Evolutionary conservation across 2,797 vertebrate species (phyloP).

Genomic region (Helicolenus hilgendorfi): DNA sequence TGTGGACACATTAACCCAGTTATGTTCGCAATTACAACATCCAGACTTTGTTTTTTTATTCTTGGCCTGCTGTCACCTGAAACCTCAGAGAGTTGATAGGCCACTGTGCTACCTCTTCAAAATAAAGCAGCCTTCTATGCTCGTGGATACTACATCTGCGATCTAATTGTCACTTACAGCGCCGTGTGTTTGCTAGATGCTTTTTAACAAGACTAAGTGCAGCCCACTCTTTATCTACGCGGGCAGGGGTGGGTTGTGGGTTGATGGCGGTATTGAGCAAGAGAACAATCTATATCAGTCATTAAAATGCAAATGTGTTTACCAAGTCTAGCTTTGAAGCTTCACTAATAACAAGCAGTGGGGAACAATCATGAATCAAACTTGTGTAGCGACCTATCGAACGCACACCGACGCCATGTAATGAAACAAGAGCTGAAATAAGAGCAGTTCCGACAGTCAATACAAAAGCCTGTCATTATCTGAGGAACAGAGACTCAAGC

Average conservation of each 20-base stretch:
- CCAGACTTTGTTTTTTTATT: constrained; percentile 48
- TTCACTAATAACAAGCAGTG: constrained; percentile 82
- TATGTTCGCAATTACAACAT: constrained; percentile 75
- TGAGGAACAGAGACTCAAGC: constrained; percentile 67
- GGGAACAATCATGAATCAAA: constrained; percentile 84
- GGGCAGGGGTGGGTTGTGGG: constrained; percentile 35
- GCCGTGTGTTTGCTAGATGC: constrained; percentile 1
- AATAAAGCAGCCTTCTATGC: constrained; percentile 28
- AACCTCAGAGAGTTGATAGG: constrained; percentile 32
- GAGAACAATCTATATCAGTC: constrained; percentile 84
- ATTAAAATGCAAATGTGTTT: constrained; percentile 89
- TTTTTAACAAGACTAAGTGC: constrained; percentile 48
- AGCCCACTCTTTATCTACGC: constrained; percentile 46
- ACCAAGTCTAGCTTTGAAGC: constrained; percentile 81
- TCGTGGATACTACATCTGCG: constrained; percentile 10
- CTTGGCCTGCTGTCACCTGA: constrained; percentile 32
- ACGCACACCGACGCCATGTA: constrained; percentile 63
- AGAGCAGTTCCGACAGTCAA: constrained; percentile 75
- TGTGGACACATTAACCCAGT: constrained; percentile 79
- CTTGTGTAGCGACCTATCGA: constrained; percentile 79
- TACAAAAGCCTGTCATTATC: constrained; percentile 73
- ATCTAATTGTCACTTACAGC: constrained; percentile 41
- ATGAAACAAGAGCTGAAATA: constrained; percentile 82
- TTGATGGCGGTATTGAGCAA: constrained; percentile 68
- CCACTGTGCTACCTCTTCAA: constrained; percentile 7